Evolutionary conservation across 2,797 vertebrate genomes (phyloP).

Genomic region (Rachycentron canadum): DNA sequence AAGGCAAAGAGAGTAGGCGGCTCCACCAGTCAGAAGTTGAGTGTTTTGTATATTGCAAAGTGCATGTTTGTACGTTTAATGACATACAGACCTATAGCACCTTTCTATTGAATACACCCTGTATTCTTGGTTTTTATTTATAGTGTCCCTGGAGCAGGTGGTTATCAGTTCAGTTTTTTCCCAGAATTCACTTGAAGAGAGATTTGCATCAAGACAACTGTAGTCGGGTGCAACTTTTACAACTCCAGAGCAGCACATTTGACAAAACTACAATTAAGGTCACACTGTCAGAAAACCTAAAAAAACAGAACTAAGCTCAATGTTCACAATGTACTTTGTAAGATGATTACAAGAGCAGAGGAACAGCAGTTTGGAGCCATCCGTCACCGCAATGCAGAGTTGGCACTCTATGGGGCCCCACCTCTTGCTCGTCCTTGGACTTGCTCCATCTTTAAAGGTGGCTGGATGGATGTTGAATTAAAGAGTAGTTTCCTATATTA

Average conservation of each 20-base stretch:
- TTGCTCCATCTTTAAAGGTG: constrained; percentile 10
- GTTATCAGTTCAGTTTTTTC: background rate
- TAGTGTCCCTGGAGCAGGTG: background rate
- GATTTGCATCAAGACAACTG: background rate
- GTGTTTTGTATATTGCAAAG: constrained; percentile 2
- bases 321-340: background rate
- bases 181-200: background rate
- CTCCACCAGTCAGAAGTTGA: background rate
- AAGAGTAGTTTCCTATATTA: constrained; percentile 8
- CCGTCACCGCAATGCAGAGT: constrained; percentile 21
- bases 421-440: constrained; percentile 5
- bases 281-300: background rate
- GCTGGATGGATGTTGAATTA: constrained; percentile 32
- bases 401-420: constrained; percentile 21
- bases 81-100: constrained; percentile 18
- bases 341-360: background rate
- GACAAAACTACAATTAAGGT: background rate
- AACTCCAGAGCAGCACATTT: background rate
- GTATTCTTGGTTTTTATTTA: constrained; percentile 4
- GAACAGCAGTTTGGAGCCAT: constrained; percentile 5
- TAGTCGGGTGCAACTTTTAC: background rate
- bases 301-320: background rate
- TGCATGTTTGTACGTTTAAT: constrained; percentile 9
- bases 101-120: background rate
- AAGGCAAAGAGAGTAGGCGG: constrained; percentile 13